Evolutionary conservation across 1,140 invertebrate species (phyloP).

Genomic region (Drosophila pachea): DNA sequence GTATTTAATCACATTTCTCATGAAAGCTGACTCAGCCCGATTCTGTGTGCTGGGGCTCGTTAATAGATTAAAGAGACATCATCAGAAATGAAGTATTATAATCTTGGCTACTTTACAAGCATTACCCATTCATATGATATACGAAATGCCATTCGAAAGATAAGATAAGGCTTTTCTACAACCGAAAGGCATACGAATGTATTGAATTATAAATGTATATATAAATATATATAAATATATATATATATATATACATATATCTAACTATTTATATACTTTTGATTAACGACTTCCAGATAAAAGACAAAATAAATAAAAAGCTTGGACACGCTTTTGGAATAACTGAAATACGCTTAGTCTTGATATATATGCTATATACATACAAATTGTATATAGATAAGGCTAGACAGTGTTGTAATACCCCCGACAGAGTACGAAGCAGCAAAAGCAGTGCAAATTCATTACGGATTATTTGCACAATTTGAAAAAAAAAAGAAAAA

Average conservation of each 20-base stretch:
- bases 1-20: conserved; percentile 8
- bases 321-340: no score
- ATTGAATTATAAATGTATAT: not conserved
- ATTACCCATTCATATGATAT: conserved; percentile 35
- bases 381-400: no score
- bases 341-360: no score
- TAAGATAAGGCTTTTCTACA: conserved; percentile 31
- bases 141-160: conserved; percentile 9
- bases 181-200: not conserved
- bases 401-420: no score
- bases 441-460: conserved; percentile 44
- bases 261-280: no score
- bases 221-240: not conserved
- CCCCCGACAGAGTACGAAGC: not conserved
- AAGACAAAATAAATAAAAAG: no score
- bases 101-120: conserved; percentile 40
- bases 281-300: no score
- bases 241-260: not conserved
- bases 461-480: conserved; percentile 71
- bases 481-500: conserved; percentile 31
- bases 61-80: conserved; percentile 43
- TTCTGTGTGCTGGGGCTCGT: conserved; percentile 8
- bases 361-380: no score
- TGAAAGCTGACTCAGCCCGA: conserved; percentile 22
- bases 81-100: conserved; percentile 32